These are phyloP conservation scores for Montipora sp. DNA, from an alignment of 64 coral and sea anemone species.

Conservation along the genomic window DNA sequence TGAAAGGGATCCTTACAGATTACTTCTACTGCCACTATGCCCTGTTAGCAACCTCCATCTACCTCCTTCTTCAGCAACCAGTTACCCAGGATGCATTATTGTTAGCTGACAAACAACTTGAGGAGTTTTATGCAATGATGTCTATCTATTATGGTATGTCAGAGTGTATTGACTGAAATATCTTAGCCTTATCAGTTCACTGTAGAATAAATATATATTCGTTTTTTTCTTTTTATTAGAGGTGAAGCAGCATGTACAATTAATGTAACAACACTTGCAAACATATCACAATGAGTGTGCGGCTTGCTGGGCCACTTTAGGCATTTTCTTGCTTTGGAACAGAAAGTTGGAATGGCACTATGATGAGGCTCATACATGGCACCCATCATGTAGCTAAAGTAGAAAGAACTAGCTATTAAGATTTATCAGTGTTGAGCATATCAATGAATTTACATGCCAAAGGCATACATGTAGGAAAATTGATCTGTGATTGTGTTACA, in stretches of 20 bases:
- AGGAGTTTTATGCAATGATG: neutral
- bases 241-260: conserved; percentile 40
- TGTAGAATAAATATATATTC: neutral
- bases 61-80: conserved; percentile 14
- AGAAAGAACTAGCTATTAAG: too few species aligned
- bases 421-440: too few species aligned
- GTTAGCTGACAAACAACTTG: neutral
- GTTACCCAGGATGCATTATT: conserved; percentile 2
- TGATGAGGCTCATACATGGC: conserved; percentile 53
- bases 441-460: too few species aligned
- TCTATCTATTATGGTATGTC: neutral
- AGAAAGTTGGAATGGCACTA: conserved; percentile 53
- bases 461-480: too few species aligned
- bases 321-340: conserved; percentile 50
- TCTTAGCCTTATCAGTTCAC: neutral
- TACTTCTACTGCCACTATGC: too few species aligned
- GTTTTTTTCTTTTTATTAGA: neutral
- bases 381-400: conserved; percentile 26
- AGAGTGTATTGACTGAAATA: neutral
- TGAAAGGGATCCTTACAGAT: too few species aligned
- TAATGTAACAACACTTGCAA: conserved; percentile 54
- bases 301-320: conserved; percentile 39
- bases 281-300: conserved; percentile 30
- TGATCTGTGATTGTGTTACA: too few species aligned
- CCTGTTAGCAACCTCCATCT: conserved; percentile 30